Percentiles rank a stretch among this genome's conserved stretches.
Evolutionary conservation across 2,113 vertebrate species (phyloP).

Genomic region (Agapornis roseicollis): DNA sequence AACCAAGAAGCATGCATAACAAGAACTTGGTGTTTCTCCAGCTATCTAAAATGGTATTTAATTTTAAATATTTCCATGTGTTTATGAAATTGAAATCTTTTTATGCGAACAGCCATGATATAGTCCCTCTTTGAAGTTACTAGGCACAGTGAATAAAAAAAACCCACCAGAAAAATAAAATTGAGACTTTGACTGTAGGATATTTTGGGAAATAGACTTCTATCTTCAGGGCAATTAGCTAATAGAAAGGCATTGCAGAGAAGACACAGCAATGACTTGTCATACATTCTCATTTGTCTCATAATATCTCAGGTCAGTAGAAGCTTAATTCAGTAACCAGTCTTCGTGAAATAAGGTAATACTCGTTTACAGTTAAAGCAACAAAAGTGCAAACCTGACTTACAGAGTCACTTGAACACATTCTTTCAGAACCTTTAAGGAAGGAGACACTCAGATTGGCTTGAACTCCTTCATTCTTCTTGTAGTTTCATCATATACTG

Average conservation of each 20-base stretch:
- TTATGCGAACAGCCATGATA: neutral
- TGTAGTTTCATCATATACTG: neutral
- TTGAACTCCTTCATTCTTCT: neutral
- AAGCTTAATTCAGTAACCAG: neutral
- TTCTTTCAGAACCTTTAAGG: neutral
- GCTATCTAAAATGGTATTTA: neutral
- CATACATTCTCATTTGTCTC: neutral
- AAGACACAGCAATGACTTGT: neutral
- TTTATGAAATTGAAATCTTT: constrained; percentile 2
- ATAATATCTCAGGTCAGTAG: neutral
- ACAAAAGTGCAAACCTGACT: neutral
- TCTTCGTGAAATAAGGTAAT: neutral
- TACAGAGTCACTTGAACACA: neutral
- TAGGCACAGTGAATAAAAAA: neutral
- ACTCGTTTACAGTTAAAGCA: neutral
- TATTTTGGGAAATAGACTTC: neutral
- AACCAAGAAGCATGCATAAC: neutral
- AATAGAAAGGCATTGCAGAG: neutral
- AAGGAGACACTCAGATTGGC: neutral
- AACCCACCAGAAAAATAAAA: neutral
- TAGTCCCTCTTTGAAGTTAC: neutral
- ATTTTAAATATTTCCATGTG: constrained; percentile 53
- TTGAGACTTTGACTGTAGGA: neutral
- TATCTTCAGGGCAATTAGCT: neutral
- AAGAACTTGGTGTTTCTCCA: constrained; percentile 51